phyloP scores from a whole-genome alignment of 2,888 invertebrate species.

The Lomographa bimaculata region DNA sequence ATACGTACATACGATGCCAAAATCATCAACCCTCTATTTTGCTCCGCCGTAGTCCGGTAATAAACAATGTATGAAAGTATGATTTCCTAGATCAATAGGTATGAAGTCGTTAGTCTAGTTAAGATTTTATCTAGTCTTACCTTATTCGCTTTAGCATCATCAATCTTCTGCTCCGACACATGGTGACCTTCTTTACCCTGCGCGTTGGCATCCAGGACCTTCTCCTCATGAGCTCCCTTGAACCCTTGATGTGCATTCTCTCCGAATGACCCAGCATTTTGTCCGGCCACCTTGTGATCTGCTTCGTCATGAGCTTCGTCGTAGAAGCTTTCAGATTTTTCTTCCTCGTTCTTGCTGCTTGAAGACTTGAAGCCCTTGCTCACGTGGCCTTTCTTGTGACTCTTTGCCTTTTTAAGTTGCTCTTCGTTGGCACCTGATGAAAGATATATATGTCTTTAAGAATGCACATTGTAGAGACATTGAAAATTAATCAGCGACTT shows the following conservation, averaged over 20 bases:
- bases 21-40: too few relatives aligned
- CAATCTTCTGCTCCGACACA: constrained; percentile 78
- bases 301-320: constrained; percentile 86
- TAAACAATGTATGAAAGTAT: too few relatives aligned
- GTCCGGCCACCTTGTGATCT: constrained; percentile 81
- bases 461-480: too few relatives aligned
- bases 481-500: too few relatives aligned
- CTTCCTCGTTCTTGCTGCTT: constrained; percentile 86
- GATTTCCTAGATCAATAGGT: too few relatives aligned
- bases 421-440: constrained; percentile 81
- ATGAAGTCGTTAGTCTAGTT: too few relatives aligned
- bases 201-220: constrained; percentile 80
- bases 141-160: constrained; percentile 84
- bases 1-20: too few relatives aligned
- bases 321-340: constrained; percentile 86
- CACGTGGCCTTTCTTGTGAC: constrained; percentile 86
- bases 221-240: constrained; percentile 85
- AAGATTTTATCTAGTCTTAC: too few relatives aligned
- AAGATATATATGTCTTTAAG: too few relatives aligned
- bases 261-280: constrained; percentile 83
- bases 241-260: constrained; percentile 81
- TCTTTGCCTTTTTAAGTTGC: constrained; percentile 80
- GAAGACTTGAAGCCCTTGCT: constrained; percentile 87
- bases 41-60: too few relatives aligned
- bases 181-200: constrained; percentile 85